These are phyloP conservation scores for Lasiurus borealis DNA, from an alignment of 2,113 vertebrate species.

Conservation along the genomic window DNA sequence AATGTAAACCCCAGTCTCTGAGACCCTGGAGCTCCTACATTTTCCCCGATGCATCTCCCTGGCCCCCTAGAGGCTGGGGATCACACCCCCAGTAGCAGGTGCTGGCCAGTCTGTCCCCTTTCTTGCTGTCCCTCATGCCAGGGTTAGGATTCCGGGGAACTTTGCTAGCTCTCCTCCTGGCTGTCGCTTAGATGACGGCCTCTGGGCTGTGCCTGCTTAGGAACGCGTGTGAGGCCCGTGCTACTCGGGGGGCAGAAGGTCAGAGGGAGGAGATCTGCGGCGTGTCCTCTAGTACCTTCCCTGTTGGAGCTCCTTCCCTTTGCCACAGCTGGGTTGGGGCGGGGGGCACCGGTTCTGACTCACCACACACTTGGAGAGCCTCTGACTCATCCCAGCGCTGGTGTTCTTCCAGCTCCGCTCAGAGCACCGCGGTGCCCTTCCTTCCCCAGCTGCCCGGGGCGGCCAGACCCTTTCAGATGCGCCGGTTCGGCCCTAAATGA, in stretches of 20 bases:
- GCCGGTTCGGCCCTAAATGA: slow-evolving; percentile 72
- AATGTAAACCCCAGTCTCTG: slow-evolving; percentile 15
- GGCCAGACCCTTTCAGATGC: slow-evolving; percentile 65
- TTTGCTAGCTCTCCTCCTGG: slow-evolving; percentile 32
- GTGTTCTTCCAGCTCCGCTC: slow-evolving; percentile 74
- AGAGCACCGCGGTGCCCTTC: slow-evolving; percentile 68
- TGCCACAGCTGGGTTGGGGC: not conserved
- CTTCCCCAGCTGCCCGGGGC: slow-evolving; percentile 71
- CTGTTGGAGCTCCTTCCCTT: not conserved
- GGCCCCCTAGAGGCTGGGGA: too few relatives aligned
- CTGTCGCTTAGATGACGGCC: not conserved
- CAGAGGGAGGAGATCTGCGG: not conserved
- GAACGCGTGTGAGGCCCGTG: not conserved
- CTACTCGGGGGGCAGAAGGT: not conserved
- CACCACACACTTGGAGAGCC: slow-evolving; percentile 56
- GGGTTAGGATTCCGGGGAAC: not conserved
- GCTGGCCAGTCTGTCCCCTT: not conserved
- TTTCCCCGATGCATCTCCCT: not conserved
- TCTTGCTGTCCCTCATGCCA: not conserved
- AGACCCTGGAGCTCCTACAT: not conserved
- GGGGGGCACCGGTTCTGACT: slow-evolving; percentile 66
- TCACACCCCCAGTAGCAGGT: not conserved
- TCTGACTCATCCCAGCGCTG: slow-evolving; percentile 74
- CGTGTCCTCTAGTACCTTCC: not conserved
- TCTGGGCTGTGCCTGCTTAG: not conserved